Conservation (phyloP, 1,140 invertebrate genomes). For the Nomia melanderi region DNA sequence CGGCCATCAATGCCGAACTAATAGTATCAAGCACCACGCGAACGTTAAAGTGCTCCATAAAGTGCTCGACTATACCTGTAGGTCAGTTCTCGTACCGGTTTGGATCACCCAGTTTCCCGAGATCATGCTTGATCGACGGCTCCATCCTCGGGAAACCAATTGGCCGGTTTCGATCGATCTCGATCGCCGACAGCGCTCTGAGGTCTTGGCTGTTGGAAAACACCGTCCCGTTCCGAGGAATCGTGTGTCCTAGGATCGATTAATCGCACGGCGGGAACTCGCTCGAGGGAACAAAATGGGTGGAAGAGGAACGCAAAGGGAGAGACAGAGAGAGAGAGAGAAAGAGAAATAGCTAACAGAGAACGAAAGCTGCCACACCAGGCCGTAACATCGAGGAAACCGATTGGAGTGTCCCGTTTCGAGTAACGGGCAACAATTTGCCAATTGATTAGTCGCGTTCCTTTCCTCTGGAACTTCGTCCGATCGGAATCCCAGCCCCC, state of each 20-base stretch:
- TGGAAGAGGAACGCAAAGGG: conserved; percentile 7
- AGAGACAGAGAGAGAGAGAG: too few species aligned
- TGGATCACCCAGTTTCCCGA: conserved; percentile 38
- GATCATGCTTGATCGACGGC: conserved; percentile 41
- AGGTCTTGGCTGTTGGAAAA: conserved; percentile 22
- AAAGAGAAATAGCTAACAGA: not conserved
- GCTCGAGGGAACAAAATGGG: conserved; percentile 34
- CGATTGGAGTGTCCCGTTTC: conserved; percentile 59
- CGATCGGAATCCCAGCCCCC: conserved; percentile 4
- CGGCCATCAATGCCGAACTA: too few species aligned
- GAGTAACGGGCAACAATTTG: conserved; percentile 75
- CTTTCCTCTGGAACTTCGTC: conserved; percentile 33
- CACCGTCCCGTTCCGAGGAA: conserved; percentile 22
- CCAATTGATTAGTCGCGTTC: conserved; percentile 73
- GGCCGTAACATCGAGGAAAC: conserved; percentile 42
- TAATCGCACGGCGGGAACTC: conserved; percentile 57
- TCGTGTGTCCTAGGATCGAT: conserved; percentile 52
- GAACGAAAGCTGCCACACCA: conserved; percentile 33
- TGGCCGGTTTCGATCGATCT: conserved; percentile 51
- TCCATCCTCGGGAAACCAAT: conserved; percentile 51
- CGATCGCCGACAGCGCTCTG: conserved; percentile 13
- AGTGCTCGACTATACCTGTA: conserved; percentile 15
- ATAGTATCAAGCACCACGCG: too few species aligned
- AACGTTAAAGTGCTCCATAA: not conserved
- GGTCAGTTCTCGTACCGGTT: not conserved